These are phyloP conservation scores for Melipona bicolor DNA, from an alignment of 2,888 invertebrate genomes.

Conservation along the genomic window DNA sequence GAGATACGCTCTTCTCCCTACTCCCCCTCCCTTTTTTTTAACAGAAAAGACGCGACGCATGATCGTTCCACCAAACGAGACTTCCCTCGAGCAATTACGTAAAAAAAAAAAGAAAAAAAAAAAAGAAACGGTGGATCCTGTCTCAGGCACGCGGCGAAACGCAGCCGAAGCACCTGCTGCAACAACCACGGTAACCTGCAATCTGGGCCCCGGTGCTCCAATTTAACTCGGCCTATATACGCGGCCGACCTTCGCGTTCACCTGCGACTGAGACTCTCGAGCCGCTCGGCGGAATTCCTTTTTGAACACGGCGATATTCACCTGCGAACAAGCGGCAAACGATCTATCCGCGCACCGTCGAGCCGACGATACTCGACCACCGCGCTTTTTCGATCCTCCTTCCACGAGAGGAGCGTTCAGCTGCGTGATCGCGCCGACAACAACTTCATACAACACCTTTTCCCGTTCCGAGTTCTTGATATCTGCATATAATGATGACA, in stretches of 20 bases:
- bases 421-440: slow-evolving; percentile 45
- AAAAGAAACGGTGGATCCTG: slow-evolving; percentile 27
- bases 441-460: slow-evolving; percentile 62
- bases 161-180: slow-evolving; percentile 54
- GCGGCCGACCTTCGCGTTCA: slow-evolving; percentile 61
- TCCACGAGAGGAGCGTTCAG: slow-evolving; percentile 12
- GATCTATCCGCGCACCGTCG: neutral
- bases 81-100: slow-evolving; percentile 39
- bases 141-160: slow-evolving; percentile 35
- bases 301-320: slow-evolving; percentile 49
- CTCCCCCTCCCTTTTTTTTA: neutral
- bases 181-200: slow-evolving; percentile 57
- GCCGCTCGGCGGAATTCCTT: slow-evolving; percentile 34
- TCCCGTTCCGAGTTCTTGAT: slow-evolving; percentile 31
- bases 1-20: neutral
- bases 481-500: slow-evolving; percentile 64
- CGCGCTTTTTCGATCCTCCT: slow-evolving; percentile 1
- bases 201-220: slow-evolving; percentile 53
- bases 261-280: slow-evolving; percentile 46
- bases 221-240: slow-evolving; percentile 67
- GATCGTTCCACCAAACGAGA: slow-evolving; percentile 32
- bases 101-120: slow-evolving; percentile 5
- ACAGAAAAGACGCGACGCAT: neutral
- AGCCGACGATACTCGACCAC: neutral
- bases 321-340: slow-evolving; percentile 27